These are phyloP conservation scores for Rosalia funebris DNA, from an alignment of 2,888 invertebrate species.

Conservation along the genomic window DNA sequence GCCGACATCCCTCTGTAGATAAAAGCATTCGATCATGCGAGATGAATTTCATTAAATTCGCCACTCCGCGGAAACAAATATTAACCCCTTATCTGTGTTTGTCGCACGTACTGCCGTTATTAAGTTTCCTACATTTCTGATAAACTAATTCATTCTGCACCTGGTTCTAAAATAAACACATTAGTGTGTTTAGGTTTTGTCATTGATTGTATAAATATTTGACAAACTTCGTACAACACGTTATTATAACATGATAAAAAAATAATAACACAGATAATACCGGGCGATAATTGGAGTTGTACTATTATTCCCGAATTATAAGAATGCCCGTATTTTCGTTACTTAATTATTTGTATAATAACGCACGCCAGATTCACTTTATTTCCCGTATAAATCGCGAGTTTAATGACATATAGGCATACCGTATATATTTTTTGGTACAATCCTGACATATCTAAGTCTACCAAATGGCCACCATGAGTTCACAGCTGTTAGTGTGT, in stretches of 20 bases:
- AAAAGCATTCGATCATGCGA: constrained; percentile 9
- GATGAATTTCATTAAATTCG: constrained; percentile 22
- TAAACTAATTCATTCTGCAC: constrained; percentile 24
- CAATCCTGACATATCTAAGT: constrained; percentile 7
- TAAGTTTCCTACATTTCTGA: constrained; percentile 25
- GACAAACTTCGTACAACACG: constrained; percentile 11
- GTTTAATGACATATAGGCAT: constrained; percentile 11
- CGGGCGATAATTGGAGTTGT: background rate
- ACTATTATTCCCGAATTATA: too few species aligned
- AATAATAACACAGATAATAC: constrained; percentile 25
- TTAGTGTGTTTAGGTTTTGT: constrained; percentile 30
- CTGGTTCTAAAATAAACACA: constrained; percentile 23
- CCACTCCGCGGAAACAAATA: constrained; percentile 24
- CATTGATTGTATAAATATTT: constrained; percentile 33
- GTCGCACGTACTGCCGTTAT: constrained; percentile 20
- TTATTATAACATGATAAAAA: constrained; percentile 33
- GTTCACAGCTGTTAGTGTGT: constrained; percentile 25
- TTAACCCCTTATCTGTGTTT: constrained; percentile 25
- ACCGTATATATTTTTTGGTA: constrained; percentile 19
- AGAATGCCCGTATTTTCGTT: too few species aligned
- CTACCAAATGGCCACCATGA: constrained; percentile 24
- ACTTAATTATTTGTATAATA: too few species aligned
- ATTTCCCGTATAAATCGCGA: constrained; percentile 10
- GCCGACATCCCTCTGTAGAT: constrained; percentile 13
- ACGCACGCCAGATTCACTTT: background rate